Conservation (phyloP, 2,797 vertebrate genomes). For the Pogoniulus pusillus region DNA sequence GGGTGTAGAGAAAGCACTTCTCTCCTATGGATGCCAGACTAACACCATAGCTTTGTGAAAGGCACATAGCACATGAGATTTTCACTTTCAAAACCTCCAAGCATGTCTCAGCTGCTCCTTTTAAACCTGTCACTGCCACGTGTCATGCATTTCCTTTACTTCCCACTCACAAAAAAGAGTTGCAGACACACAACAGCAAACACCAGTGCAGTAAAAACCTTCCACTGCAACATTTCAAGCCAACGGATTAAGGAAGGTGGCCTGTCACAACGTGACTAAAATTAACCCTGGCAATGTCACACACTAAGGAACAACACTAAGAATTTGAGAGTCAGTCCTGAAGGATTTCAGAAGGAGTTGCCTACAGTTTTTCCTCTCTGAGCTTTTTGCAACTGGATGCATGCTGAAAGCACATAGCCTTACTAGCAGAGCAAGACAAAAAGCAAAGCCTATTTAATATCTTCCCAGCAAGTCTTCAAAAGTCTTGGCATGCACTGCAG, state of each 20-base stretch:
- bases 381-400: neutral
- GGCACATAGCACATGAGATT: neutral
- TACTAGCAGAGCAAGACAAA: neutral
- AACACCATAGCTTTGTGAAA: neutral
- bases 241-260: neutral
- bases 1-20: rapidly evolving
- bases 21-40: neutral
- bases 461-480: neutral
- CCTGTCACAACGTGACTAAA: neutral
- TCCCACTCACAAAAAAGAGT: neutral
- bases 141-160: neutral
- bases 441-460: neutral
- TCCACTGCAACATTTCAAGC: neutral
- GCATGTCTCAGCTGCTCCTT: neutral
- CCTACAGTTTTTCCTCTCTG: neutral
- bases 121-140: neutral
- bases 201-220: rapidly evolving
- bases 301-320: neutral
- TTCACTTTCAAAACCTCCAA: neutral
- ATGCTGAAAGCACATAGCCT: neutral
- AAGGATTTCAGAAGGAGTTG: neutral
- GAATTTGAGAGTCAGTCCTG: neutral
- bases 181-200: neutral
- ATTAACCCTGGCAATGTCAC: neutral
- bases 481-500: neutral